A percentile compares a stretch with the other conserved stretches of the same genome.
Evolutionary conservation across 2,888 invertebrate genomes (phyloP).

Genomic region (Pheosia gnoma): DNA sequence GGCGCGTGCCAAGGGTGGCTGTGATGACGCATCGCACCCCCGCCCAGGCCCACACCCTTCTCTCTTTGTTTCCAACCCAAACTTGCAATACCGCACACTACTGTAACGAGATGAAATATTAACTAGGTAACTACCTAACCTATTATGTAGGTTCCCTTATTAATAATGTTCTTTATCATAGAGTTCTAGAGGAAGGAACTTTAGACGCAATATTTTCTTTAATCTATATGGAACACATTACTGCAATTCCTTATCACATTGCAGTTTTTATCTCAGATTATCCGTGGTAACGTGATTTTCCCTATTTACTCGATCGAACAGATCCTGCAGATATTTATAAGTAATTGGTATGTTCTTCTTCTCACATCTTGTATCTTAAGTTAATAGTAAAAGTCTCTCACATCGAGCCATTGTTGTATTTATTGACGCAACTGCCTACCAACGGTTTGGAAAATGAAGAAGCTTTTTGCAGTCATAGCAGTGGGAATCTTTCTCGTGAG

Average conservation of each 20-base stretch:
- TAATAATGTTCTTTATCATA: too few species aligned
- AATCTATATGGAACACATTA: conserved; percentile 8
- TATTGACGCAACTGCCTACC: conserved; percentile 20
- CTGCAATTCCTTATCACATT: conserved; percentile 1
- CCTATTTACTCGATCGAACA: too few species aligned
- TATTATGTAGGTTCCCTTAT: background rate
- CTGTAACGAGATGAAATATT: conserved; percentile 15
- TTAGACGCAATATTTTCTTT: background rate
- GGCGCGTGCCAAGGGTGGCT: conserved; percentile 61
- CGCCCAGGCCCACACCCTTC: conserved; percentile 41
- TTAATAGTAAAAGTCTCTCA: conserved; percentile 54
- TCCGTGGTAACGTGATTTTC: background rate
- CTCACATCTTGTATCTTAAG: conserved; percentile 37
- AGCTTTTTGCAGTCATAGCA: conserved; percentile 25
- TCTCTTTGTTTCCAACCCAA: conserved; percentile 59
- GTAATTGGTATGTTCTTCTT: conserved; percentile 11
- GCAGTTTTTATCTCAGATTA: conserved; percentile 4
- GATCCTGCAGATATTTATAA: too few species aligned
- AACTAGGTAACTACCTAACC: background rate
- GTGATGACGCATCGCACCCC: conserved; percentile 77
- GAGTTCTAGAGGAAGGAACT: background rate
- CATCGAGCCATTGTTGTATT: conserved; percentile 52
- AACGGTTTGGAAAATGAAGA: conserved; percentile 32
- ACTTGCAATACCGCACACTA: conserved; percentile 32
- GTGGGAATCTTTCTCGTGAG: conserved; percentile 11